phyloP scores from a whole-genome alignment of 2,113 vertebrate species.

The Gasterosteus aculeatus region DNA sequence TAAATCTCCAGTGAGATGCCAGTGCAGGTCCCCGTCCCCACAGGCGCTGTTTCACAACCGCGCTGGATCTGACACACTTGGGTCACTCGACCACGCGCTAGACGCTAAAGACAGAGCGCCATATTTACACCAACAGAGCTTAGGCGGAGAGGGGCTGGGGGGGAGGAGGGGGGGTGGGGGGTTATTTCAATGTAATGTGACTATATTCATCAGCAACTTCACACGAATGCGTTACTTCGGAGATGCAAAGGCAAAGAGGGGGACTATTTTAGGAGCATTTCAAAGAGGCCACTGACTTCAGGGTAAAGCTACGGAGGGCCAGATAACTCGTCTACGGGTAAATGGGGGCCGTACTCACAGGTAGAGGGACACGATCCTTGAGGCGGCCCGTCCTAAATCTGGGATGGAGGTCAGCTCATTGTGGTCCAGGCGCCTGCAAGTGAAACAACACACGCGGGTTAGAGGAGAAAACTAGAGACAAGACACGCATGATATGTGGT shows the following conservation, averaged over 20 bases:
- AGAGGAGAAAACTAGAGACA: conserved; percentile 10
- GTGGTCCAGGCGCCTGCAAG: conserved; percentile 89
- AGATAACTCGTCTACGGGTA: conserved; percentile 30
- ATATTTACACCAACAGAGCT: conserved; percentile 22
- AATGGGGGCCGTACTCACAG: conserved; percentile 86
- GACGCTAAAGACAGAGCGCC: conserved; percentile 26
- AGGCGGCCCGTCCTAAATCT: conserved; percentile 83
- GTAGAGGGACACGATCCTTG: conserved; percentile 82
- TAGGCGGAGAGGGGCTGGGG: background rate
- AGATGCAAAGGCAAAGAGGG: conserved; percentile 23
- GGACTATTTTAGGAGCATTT: conserved; percentile 63
- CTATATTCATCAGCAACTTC: conserved; percentile 2
- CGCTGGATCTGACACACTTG: conserved; percentile 43
- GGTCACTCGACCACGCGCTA: conserved; percentile 33
- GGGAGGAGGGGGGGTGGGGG: background rate
- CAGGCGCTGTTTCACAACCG: conserved; percentile 64
- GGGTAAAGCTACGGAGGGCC: conserved; percentile 45
- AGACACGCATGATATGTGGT: background rate
- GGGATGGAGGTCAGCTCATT: conserved; percentile 91
- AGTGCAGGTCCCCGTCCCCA: conserved; percentile 63
- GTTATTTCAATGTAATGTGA: conserved; percentile 11
- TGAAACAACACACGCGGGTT: conserved; percentile 45
- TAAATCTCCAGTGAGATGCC: conserved; percentile 74
- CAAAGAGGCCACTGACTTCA: conserved; percentile 53
- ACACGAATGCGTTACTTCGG: conserved; percentile 26